A percentile compares a stretch with the other conserved stretches of the same genome.
These are phyloP conservation scores for Hesperophylax magnus DNA, from an alignment of 1,140 invertebrate species.

Conservation along the genomic window DNA sequence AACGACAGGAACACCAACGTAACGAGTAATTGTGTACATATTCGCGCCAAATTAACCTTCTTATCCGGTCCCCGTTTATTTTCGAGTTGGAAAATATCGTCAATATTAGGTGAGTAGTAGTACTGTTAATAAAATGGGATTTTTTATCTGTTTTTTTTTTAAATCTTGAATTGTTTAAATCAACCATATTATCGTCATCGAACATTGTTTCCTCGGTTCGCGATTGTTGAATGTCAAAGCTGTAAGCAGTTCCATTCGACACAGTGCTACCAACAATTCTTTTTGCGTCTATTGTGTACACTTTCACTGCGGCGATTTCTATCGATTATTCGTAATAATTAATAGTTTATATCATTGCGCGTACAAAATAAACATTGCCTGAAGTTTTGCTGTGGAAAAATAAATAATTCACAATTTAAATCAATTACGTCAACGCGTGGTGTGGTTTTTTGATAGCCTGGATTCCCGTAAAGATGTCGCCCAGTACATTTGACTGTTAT, in stretches of 20 bases:
- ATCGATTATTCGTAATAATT: constrained; percentile 43
- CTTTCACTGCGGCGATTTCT: constrained; percentile 48
- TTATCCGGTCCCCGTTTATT: constrained; percentile 16
- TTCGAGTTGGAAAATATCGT: constrained; percentile 1
- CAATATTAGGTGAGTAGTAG: not conserved
- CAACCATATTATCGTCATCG: not conserved
- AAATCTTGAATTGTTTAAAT: not conserved
- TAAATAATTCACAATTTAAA: not conserved
- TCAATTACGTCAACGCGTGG: not conserved
- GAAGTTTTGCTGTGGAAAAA: not conserved
- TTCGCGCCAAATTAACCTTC: constrained; percentile 30
- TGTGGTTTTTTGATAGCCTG: not conserved
- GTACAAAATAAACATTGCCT: not conserved
- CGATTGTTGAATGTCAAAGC: constrained; percentile 8
- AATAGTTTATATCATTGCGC: constrained; percentile 25
- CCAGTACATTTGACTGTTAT: constrained; percentile 17
- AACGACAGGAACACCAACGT: not conserved
- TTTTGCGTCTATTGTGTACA: constrained; percentile 50
- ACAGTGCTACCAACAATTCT: constrained; percentile 34
- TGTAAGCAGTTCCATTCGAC: not conserved
- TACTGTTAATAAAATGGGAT: no score
- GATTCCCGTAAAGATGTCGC: constrained; percentile 32
- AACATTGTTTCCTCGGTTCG: not conserved
- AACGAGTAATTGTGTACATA: not conserved
- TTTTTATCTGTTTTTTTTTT: not conserved